phyloP scores from a whole-genome alignment of 1,140 invertebrate species.

The Drosophila burlai region DNA sequence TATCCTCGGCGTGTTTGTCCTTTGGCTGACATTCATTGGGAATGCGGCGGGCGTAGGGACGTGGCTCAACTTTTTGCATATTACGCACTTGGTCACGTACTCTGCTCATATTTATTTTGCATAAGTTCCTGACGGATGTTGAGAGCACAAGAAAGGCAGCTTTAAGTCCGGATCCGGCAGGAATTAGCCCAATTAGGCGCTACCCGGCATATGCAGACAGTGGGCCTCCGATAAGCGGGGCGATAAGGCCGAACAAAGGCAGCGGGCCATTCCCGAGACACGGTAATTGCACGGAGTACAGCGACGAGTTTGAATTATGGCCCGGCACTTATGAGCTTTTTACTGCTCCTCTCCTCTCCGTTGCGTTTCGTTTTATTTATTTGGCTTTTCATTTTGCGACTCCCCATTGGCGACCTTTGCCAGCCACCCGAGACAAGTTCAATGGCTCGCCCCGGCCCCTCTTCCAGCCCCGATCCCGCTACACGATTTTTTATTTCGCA shows the following conservation, averaged over 20 bases:
- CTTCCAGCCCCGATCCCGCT: conserved; percentile 17
- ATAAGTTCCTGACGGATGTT: conserved; percentile 60
- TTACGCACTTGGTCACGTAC: conserved; percentile 83
- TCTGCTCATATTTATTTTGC: conserved; percentile 76
- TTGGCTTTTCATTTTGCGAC: conserved; percentile 65
- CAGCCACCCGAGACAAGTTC: conserved; percentile 54
- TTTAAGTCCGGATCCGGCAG: conserved; percentile 36
- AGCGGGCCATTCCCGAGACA: conserved; percentile 62
- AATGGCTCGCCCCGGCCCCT: conserved; percentile 47
- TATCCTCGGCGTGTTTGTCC: conserved; percentile 48
- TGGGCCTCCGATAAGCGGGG: conserved; percentile 30
- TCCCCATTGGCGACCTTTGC: conserved; percentile 37
- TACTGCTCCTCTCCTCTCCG: conserved; percentile 46
- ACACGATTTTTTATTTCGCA: conserved; percentile 80
- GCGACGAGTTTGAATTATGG: conserved; percentile 64
- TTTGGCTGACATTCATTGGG: conserved; percentile 80
- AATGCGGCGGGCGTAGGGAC: conserved; percentile 70
- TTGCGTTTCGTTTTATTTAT: conserved; percentile 61
- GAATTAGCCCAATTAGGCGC: conserved; percentile 57
- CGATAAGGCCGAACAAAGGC: conserved; percentile 45
- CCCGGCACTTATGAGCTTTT: conserved; percentile 76
- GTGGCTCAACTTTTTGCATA: conserved; percentile 79
- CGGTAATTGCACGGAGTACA: conserved; percentile 62
- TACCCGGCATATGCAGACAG: conserved; percentile 58
- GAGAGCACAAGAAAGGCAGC: conserved; percentile 11